phyloP scores from a whole-genome alignment of 2,888 invertebrate species.

The Sminthurinus aureus region DNA sequence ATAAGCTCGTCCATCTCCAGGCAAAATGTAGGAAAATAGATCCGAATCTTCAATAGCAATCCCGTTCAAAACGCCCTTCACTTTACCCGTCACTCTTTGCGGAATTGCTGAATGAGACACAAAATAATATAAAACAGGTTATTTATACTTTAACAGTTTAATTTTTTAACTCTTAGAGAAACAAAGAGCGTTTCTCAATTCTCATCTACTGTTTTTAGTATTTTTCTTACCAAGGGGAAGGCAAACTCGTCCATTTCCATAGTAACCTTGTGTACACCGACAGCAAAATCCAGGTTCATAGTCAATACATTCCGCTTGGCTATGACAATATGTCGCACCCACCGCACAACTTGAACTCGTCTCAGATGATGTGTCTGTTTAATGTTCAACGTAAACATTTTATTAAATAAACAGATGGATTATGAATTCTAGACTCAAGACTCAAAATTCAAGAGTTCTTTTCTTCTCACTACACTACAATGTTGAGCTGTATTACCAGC shows the following conservation, averaged over 20 bases:
- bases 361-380: conserved; percentile 55
- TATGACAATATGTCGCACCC: conserved; percentile 79
- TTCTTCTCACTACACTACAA: too few species aligned
- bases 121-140: not conserved
- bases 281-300: conserved; percentile 89
- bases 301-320: conserved; percentile 81
- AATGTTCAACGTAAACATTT: too few species aligned
- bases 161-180: too few species aligned
- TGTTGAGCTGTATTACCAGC: too few species aligned
- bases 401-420: too few species aligned
- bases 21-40: conserved; percentile 90
- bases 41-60: conserved; percentile 76
- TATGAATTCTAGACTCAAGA: too few species aligned
- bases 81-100: conserved; percentile 85
- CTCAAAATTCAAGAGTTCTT: too few species aligned
- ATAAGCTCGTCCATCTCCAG: conserved; percentile 85
- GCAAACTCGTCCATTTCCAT: conserved; percentile 93
- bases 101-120: conserved; percentile 72
- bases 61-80: conserved; percentile 85
- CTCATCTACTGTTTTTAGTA: too few species aligned
- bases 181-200: too few species aligned
- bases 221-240: conserved; percentile 76
- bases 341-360: conserved; percentile 61
- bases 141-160: not conserved
- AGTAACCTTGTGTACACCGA: conserved; percentile 79